Percentiles rank a stretch among this genome's conserved stretches.
These are phyloP conservation scores for Anarhynchus alexandrinus DNA, from an alignment of 2,113 vertebrate species.

Conservation along the genomic window DNA sequence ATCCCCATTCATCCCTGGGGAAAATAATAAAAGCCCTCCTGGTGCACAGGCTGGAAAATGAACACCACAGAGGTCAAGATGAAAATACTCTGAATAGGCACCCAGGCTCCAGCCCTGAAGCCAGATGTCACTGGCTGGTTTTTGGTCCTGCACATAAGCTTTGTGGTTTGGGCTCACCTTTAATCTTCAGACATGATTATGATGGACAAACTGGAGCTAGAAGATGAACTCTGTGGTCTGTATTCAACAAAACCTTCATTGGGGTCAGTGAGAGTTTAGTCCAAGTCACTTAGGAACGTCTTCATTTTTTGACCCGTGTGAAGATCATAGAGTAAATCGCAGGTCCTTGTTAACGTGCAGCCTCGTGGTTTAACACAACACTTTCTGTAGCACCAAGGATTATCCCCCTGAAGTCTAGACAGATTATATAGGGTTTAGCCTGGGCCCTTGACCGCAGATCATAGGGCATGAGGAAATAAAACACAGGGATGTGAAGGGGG, in stretches of 20 bases:
- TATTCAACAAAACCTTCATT: rapidly evolving
- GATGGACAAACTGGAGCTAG: background rate
- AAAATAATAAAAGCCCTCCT: background rate
- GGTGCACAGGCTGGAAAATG: background rate
- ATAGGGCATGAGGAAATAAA: background rate
- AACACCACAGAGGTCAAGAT: rapidly evolving
- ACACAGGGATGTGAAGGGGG: background rate
- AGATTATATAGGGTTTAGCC: slow-evolving; percentile 20
- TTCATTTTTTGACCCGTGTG: background rate
- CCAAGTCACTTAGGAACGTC: background rate
- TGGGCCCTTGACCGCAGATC: background rate
- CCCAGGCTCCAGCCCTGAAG: background rate
- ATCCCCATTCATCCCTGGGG: background rate
- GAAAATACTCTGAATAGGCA: background rate
- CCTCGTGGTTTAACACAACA: background rate
- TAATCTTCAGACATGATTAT: background rate
- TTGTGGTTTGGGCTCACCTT: background rate
- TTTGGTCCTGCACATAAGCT: background rate
- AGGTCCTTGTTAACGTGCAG: background rate
- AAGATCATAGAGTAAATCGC: background rate
- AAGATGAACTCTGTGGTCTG: background rate
- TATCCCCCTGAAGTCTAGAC: background rate
- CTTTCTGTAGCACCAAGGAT: background rate
- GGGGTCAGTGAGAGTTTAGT: background rate
- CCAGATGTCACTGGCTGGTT: background rate